Conservation (phyloP, 2,888 invertebrate genomes). For the Scaptomyza cyrtandrae region DNA sequence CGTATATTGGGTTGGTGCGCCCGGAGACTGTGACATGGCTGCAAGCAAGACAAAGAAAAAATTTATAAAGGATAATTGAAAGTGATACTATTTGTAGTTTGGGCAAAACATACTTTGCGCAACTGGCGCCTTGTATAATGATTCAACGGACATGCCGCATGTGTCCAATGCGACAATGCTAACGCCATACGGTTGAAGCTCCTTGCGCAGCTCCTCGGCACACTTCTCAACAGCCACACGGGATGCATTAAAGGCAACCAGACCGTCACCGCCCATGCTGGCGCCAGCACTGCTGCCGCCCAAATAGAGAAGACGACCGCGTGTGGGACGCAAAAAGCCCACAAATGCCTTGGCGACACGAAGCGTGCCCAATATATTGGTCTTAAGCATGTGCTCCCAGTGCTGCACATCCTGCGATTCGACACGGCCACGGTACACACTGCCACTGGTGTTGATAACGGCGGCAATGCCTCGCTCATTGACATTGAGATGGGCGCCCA, state of each 20-base stretch:
- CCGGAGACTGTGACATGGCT: conserved; percentile 85
- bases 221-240: conserved; percentile 93
- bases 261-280: conserved; percentile 83
- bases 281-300: conserved; percentile 84
- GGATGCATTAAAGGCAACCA: conserved; percentile 87
- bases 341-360: conserved; percentile 91
- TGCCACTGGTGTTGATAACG: conserved; percentile 92
- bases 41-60: neutral
- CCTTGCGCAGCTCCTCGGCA: conserved; percentile 89
- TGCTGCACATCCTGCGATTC: conserved; percentile 87
- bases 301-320: conserved; percentile 89
- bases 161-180: conserved; percentile 91
- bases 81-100: neutral
- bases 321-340: conserved; percentile 87
- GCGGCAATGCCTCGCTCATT: conserved; percentile 93
- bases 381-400: conserved; percentile 89
- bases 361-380: conserved; percentile 89
- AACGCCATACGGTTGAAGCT: conserved; percentile 89
- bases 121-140: conserved; percentile 88
- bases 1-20: conserved; percentile 88
- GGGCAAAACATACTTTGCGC: conserved; percentile 83
- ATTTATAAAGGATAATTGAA: neutral
- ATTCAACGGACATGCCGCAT: conserved; percentile 87
- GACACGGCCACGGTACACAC: conserved; percentile 89
- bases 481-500: conserved; percentile 92